Base-by-base conservation (phyloP, 2,113 vertebrate genomes). In the Macrotis lagotis region DNA sequence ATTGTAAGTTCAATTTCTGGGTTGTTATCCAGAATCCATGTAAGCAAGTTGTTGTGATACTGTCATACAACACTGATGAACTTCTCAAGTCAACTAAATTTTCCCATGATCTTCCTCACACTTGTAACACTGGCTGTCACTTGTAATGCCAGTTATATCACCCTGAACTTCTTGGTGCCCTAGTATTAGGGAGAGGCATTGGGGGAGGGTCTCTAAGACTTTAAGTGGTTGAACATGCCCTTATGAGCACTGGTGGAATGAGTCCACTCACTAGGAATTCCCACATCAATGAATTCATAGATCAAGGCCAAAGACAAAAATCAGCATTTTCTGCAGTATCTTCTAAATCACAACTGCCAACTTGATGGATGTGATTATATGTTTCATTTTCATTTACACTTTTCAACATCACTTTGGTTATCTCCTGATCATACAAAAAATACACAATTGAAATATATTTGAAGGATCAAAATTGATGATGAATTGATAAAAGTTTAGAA, bases 401-500 rank as follows among this genome's bases (percentile, higher is more conserved):
- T 92, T 19, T 2, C 25, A 55, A 51, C 91, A 50, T 94, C 14
- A 5, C 48, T 53, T 83, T 24, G 90, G 49, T 92, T 44, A 44
- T 48, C 10, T 89, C 52, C 49, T 92, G 49, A 94, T 50, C 52
- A 26, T 28, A 90, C 59, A 52, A 92, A 92, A 47, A 92, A 22
- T 9, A 48, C 16, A 9, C 47, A 26, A 25, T 48, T 83, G 92
- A 93, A 95, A 90, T 91, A 93, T 11, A 9, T 59, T 66, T 11
- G 22, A 28, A 25, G 49, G 25, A 11, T 91, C 88, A 94, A 26
- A 94, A 95, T 50, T 7, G 50, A 93, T 50, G 59, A 51, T 0
- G 3, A 91, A 12, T 1, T 92, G 93, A 92, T 92, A 91, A 95
- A 83, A 83, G 92, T 66, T 94, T 94, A 90, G 91, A 91, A 88